These are phyloP conservation scores for Liolophura sinensis DNA, from an alignment of 1,140 invertebrate genomes.

Conservation along the genomic window DNA sequence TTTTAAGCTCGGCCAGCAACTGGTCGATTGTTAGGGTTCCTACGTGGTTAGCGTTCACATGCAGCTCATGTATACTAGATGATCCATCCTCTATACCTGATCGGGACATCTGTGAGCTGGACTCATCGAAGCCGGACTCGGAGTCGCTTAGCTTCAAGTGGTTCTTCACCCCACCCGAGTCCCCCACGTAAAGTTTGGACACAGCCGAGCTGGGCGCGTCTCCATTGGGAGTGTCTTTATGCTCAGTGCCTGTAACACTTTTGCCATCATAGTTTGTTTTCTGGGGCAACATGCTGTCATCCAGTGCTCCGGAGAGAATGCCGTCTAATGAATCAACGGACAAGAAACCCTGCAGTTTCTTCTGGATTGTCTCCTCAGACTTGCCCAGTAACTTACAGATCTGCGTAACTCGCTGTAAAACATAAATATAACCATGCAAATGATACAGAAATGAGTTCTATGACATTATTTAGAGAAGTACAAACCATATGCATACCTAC, in stretches of 20 bases:
- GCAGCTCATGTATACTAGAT: constrained; percentile 38
- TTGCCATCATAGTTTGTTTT: constrained; percentile 9
- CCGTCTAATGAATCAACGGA: constrained; percentile 49
- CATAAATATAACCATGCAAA: constrained; percentile 7
- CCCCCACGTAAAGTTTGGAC: neutral
- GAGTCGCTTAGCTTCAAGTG: constrained; percentile 47
- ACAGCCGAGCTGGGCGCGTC: neutral
- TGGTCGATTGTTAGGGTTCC: constrained; percentile 48
- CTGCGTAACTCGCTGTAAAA: constrained; percentile 44
- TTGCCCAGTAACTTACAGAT: constrained; percentile 48
- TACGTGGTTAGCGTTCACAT: constrained; percentile 33
- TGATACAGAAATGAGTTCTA: too few relatives aligned
- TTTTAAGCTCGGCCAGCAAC: constrained; percentile 64
- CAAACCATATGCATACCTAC: too few relatives aligned
- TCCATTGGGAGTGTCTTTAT: constrained; percentile 14
- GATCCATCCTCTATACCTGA: constrained; percentile 51
- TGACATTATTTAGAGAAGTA: too few relatives aligned
- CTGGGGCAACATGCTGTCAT: constrained; percentile 13
- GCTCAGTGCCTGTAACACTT: neutral
- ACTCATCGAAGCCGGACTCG: constrained; percentile 57
- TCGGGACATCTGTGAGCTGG: constrained; percentile 37
- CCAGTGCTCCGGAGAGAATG: constrained; percentile 20
- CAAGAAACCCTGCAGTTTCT: constrained; percentile 46
- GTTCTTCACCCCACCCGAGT: constrained; percentile 12
- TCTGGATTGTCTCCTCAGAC: constrained; percentile 49